Evolutionary conservation across 2,113 vertebrate species (phyloP).

Genomic region (Megaceryle maxima): DNA sequence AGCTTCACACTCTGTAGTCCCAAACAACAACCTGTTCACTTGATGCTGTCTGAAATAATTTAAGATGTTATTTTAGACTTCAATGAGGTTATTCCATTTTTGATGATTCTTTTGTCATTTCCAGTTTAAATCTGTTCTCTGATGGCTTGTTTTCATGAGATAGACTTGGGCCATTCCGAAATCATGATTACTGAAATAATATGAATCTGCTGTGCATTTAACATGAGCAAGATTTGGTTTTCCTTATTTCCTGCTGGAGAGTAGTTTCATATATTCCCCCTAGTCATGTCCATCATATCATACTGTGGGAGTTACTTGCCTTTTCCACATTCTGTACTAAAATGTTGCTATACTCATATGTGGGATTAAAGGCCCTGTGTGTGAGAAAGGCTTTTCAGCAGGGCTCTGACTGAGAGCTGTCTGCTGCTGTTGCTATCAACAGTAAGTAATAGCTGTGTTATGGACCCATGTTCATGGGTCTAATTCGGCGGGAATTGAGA

Average conservation of each 20-base stretch:
- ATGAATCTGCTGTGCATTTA: background rate
- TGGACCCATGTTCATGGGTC: background rate
- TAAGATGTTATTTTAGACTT: background rate
- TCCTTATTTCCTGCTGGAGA: background rate
- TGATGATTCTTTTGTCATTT: background rate
- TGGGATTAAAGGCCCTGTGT: background rate
- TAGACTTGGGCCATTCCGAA: background rate
- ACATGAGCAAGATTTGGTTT: background rate
- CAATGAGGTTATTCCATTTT: background rate
- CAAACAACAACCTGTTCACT: background rate
- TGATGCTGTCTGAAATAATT: background rate
- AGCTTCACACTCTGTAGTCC: background rate
- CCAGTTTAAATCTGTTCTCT: background rate
- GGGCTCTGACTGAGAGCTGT: background rate
- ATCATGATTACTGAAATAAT: background rate
- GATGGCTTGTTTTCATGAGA: background rate
- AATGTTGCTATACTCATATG: rapidly evolving
- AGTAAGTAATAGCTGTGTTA: background rate
- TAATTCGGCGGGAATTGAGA: background rate
- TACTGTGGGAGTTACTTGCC: background rate
- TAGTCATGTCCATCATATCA: background rate
- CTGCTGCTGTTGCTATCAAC: background rate
- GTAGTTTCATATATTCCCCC: background rate
- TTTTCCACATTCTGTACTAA: background rate
- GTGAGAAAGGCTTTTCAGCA: background rate